Conservation (phyloP, 2,888 invertebrate genomes). For the Sinelater perroti region DNA sequence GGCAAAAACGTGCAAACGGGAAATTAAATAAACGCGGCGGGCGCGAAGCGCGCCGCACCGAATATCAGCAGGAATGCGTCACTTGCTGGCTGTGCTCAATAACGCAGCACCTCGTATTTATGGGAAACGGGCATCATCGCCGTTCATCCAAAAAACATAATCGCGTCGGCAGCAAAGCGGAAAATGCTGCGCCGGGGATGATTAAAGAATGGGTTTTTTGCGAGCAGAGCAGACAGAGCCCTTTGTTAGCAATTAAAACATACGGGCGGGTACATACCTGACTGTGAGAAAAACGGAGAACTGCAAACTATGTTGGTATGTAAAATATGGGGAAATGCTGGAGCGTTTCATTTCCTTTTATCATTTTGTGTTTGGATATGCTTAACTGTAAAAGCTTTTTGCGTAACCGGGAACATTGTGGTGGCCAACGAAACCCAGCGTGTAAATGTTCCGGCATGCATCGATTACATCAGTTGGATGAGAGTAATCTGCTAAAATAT, state of each 20-base stretch:
- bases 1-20: constrained; percentile 5
- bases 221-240: constrained; percentile 1
- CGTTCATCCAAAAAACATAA: constrained; percentile 5
- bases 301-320: not conserved
- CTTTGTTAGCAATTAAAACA: not conserved
- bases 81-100: constrained; percentile 2
- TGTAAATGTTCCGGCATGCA: too few species aligned
- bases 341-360: constrained; percentile 2
- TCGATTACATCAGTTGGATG: too few species aligned
- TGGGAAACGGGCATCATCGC: not conserved
- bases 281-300: not conserved
- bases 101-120: constrained; percentile 2
- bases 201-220: constrained; percentile 5
- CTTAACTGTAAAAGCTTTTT: too few species aligned
- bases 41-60: not conserved
- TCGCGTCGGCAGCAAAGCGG: not conserved
- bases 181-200: not conserved
- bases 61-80: not conserved
- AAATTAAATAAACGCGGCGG: constrained; percentile 20
- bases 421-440: too few species aligned
- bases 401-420: too few species aligned
- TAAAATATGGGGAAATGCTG: not conserved
- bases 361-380: not conserved
- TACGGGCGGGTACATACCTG: too few species aligned
- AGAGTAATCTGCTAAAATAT: too few species aligned